phyloP scores from a whole-genome alignment of 2,113 vertebrate species.

The Riparia riparia region DNA sequence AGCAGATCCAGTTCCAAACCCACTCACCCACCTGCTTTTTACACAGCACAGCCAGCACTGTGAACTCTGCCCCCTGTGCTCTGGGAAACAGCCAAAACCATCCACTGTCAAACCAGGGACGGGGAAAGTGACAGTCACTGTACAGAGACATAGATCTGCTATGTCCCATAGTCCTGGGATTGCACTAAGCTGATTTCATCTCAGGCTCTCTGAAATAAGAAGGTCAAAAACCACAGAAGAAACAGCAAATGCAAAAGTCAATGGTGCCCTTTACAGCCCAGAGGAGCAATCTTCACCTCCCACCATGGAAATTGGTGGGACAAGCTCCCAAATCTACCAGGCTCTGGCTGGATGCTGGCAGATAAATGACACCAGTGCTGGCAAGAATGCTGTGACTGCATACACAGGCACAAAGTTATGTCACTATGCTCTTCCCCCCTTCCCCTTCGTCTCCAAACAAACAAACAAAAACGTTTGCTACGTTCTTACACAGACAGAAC shows the following conservation, averaged over 20 bases:
- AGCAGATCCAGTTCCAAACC: neutral
- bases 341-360: neutral
- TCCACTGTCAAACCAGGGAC: neutral
- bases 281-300: neutral
- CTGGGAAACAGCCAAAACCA: neutral
- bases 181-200: neutral
- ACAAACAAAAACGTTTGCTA: neutral
- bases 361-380: neutral
- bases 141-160: neutral
- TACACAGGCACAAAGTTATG: neutral
- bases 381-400: neutral
- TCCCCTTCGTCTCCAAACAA: neutral
- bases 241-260: neutral
- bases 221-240: neutral
- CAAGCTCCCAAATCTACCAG: neutral
- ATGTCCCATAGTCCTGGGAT: neutral
- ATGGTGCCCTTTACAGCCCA: neutral
- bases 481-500: neutral
- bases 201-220: neutral
- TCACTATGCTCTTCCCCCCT: neutral
- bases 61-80: accelerated
- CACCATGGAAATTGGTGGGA: neutral
- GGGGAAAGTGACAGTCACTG: neutral
- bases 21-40: too few species aligned
- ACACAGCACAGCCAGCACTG: neutral